A percentile compares a stretch with the other conserved stretches of the same genome.
These are phyloP conservation scores for Pungitius pungitius DNA, from an alignment of 2,113 vertebrate species.

Conservation along the genomic window DNA sequence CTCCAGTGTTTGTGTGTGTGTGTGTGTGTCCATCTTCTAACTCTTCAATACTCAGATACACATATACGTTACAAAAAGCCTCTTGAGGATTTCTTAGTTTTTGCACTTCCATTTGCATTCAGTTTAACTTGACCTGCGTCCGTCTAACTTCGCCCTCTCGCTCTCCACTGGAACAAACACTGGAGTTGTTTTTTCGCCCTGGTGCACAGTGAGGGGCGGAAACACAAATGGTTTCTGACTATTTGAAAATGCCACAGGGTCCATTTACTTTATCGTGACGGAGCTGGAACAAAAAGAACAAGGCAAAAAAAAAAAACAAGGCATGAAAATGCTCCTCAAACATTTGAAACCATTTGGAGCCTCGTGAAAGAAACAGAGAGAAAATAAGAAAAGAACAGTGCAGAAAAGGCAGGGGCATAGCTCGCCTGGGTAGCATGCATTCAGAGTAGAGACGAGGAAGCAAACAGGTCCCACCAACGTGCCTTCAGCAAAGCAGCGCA, in stretches of 20 bases:
- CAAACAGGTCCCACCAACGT: conserved; percentile 74
- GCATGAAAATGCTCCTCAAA: conserved; percentile 29
- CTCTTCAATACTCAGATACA: conserved; percentile 53
- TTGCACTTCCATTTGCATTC: conserved; percentile 51
- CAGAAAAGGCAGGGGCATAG: conserved; percentile 70
- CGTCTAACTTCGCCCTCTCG: conserved; percentile 31
- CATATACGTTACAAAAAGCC: conserved; percentile 19
- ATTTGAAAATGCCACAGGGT: conserved; percentile 16
- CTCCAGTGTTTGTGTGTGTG: conserved; percentile 35
- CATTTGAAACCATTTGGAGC: conserved; percentile 40
- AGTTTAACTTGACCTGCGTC: conserved; percentile 53
- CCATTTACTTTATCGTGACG: not conserved
- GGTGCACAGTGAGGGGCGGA: conserved; percentile 14
- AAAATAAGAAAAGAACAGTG: conserved; percentile 75
- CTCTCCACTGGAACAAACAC: not conserved
- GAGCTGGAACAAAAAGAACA: not conserved
- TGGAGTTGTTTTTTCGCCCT: conserved; percentile 53
- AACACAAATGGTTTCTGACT: conserved; percentile 36
- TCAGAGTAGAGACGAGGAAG: conserved; percentile 73
- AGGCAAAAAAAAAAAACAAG: not conserved
- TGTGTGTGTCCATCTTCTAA: conserved; percentile 29
- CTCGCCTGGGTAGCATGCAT: conserved; percentile 81
- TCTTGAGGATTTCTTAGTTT: conserved; percentile 1
- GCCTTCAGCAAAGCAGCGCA: conserved; percentile 81
- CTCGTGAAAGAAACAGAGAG: conserved; percentile 44